Percentiles rank a stretch among this genome's conserved stretches.
Conservation (phyloP, 2,888 invertebrate genomes). For the Oscheius sp. region DNA sequence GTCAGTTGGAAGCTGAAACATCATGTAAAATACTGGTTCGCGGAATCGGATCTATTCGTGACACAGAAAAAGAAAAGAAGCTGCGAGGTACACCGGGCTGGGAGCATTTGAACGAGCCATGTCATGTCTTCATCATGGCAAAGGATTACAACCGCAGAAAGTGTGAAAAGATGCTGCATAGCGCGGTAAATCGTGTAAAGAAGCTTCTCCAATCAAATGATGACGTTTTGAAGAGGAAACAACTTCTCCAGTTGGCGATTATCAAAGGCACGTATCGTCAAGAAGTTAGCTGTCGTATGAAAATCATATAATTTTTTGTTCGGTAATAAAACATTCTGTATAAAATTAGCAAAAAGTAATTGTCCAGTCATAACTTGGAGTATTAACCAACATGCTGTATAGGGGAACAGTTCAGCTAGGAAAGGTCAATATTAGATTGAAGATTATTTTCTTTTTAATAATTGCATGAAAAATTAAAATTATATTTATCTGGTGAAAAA, state of each 20-base stretch:
- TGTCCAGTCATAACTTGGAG: too few species aligned
- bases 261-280: conserved; percentile 86
- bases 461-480: too few species aligned
- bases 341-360: too few species aligned
- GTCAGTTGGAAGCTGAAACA: conserved; percentile 55
- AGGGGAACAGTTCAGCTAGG: too few species aligned
- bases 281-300: too few species aligned
- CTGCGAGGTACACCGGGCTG: conserved; percentile 53
- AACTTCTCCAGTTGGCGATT: conserved; percentile 97
- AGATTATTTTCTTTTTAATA: too few species aligned
- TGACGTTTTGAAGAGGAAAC: conserved; percentile 98
- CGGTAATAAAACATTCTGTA: too few species aligned
- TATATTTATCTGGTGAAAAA: too few species aligned
- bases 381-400: too few species aligned
- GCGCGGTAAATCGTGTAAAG: conserved; percentile 96
- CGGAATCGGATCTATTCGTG: conserved; percentile 57
- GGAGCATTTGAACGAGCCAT: conserved; percentile 60
- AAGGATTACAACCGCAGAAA: conserved; percentile 30
- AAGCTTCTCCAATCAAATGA: conserved; percentile 95
- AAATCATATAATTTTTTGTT: too few species aligned
- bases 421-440: too few species aligned
- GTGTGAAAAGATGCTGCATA: conserved; percentile 84
- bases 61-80: conserved; percentile 44
- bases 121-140: conserved; percentile 61
- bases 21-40: conserved; percentile 58